Percentiles rank a stretch among this genome's conserved stretches.
Conservation (phyloP, 1,140 invertebrate species). For the Camponotus pennsylvanicus region DNA sequence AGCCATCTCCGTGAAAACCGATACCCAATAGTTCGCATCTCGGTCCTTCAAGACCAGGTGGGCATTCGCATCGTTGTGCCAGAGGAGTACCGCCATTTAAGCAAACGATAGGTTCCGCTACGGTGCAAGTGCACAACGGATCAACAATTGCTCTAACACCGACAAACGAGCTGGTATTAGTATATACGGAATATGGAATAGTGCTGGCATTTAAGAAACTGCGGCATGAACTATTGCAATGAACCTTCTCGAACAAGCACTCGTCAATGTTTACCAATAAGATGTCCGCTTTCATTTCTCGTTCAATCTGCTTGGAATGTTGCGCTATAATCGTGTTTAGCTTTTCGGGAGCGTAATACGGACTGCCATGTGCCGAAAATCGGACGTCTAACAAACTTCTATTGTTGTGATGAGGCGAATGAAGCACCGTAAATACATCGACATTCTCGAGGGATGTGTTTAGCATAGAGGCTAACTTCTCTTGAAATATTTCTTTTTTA, state of each 20-base stretch:
- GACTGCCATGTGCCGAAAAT: slow-evolving; percentile 96
- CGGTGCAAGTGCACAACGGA: slow-evolving; percentile 91
- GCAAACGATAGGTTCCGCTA: slow-evolving; percentile 87
- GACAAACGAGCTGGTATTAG: slow-evolving; percentile 96
- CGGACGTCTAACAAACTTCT: slow-evolving; percentile 91
- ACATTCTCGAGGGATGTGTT: slow-evolving; percentile 93
- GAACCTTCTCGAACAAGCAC: slow-evolving; percentile 91
- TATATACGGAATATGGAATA: slow-evolving; percentile 93
- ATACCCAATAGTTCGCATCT: slow-evolving; percentile 95
- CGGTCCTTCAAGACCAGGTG: slow-evolving; percentile 92
- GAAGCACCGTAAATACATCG: slow-evolving; percentile 96
- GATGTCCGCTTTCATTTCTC: slow-evolving; percentile 90
- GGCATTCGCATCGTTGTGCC: slow-evolving; percentile 89
- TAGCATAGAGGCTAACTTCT: slow-evolving; percentile 90
- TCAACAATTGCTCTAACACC: slow-evolving; percentile 93
- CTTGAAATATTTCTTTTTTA: slow-evolving; percentile 91
- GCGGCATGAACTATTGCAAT: slow-evolving; percentile 91
- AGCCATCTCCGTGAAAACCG: slow-evolving; percentile 94
- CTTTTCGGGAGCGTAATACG: slow-evolving; percentile 95
- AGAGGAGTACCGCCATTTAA: slow-evolving; percentile 91
- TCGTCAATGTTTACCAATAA: slow-evolving; percentile 95
- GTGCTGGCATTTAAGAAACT: slow-evolving; percentile 91
- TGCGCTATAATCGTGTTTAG: slow-evolving; percentile 92
- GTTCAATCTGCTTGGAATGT: slow-evolving; percentile 90
- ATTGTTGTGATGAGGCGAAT: slow-evolving; percentile 88